Base-by-base conservation (phyloP, 1,140 invertebrate genomes). In the Periplaneta americana region DNA sequence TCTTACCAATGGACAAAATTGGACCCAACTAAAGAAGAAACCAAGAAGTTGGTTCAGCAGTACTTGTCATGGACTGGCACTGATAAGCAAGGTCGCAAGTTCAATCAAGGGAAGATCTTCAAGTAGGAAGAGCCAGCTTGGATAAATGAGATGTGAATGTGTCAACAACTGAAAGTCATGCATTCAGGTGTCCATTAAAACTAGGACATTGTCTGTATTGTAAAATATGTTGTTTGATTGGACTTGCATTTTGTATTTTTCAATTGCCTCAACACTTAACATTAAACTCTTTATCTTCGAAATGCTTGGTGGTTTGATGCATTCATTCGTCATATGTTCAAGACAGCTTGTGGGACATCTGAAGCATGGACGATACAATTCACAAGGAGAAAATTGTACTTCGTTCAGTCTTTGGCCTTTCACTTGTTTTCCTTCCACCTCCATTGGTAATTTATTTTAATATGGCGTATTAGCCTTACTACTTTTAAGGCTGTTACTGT, bases 61-160 rank as follows among this genome's bases (percentile, higher is more conserved):
- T 99, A 99, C 89, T 95, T 99, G 87, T 92, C 94, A 18, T 99
- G 97, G 98, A 91, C 92, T 85, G 98, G 96, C 75, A 89, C 91
- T 80, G 96, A 99, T 86, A 97, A 96, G 87, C 88, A 93, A 82
- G 96, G 97, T 81, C 94, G 97, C 85, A 93, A 95, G 88, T 98
- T 99, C 91, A 99, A 98, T 89, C 96, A 99, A 91, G 98, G 98
- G 89, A 99, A 99, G 91, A 97, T 99, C 88, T 99, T 99, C 92
- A 99, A 99, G 92, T 99, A 95, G 74, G 33, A 11, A 28, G 31
- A 36, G 34, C 28, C 28, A 28, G 76, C 28, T 66, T 48, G n/a
- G n/a, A n/a, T n/a, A n/a, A n/a, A n/a, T n/a, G n/a, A n/a, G n/a
- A n/a, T n/a, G n/a, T n/a, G n/a, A n/a, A n/a, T n/a, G n/a, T n/a